These are phyloP conservation scores for Cephus runcator DNA, from an alignment of 2,888 invertebrate genomes.

Conservation along the genomic window DNA sequence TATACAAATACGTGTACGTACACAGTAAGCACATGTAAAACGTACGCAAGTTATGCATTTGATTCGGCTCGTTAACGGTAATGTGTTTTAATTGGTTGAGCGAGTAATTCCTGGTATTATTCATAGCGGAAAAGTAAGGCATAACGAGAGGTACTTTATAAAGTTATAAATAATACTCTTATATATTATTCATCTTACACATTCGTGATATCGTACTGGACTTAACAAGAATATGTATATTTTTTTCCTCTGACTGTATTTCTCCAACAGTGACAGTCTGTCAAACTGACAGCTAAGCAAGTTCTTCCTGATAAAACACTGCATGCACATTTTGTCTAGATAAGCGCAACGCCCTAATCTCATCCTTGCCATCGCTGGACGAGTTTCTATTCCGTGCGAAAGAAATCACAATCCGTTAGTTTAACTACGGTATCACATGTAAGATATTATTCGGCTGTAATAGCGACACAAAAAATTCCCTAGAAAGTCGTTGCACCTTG, in stretches of 20 bases:
- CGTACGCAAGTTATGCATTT: slow-evolving; percentile 50
- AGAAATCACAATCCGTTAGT: too few relatives aligned
- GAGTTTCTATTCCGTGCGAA: too few relatives aligned
- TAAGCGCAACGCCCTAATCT: slow-evolving; percentile 29
- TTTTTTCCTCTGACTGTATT: slow-evolving; percentile 23
- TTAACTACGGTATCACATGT: too few relatives aligned
- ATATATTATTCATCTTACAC: too few relatives aligned
- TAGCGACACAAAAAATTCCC: too few relatives aligned
- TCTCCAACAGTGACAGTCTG: slow-evolving; percentile 28
- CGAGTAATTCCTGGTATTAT: slow-evolving; percentile 24
- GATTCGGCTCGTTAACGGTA: slow-evolving; percentile 61
- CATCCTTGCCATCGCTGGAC: neutral
- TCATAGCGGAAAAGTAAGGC: neutral
- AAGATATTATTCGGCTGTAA: too few relatives aligned
- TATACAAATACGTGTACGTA: slow-evolving; percentile 11
- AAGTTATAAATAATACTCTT: too few relatives aligned
- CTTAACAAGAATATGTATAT: too few relatives aligned
- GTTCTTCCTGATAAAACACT: slow-evolving; percentile 45
- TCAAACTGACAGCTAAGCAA: slow-evolving; percentile 48
- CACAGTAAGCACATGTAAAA: slow-evolving; percentile 28
- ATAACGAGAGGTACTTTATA: too few relatives aligned
- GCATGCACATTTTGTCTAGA: slow-evolving; percentile 45
- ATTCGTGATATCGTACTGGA: too few relatives aligned
- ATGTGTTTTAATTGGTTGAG: slow-evolving; percentile 61
- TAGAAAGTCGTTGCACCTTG: too few relatives aligned